Percentiles rank a stretch among this genome's conserved stretches.
These are phyloP conservation scores for Syngnathus acus DNA, from an alignment of 2,797 vertebrate genomes.

Conservation along the genomic window DNA sequence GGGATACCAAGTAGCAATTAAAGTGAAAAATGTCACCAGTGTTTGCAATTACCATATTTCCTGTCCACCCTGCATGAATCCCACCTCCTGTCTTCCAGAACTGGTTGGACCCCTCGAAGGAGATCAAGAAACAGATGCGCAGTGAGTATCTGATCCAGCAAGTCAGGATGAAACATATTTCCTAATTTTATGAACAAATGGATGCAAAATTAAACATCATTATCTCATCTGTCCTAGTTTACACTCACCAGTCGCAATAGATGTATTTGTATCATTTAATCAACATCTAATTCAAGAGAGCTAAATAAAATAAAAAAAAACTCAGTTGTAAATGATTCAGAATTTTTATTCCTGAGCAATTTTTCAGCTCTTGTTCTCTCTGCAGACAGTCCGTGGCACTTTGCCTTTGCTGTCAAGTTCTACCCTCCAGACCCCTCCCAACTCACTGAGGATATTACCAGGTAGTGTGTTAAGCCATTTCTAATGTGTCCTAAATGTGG, in stretches of 20 bases:
- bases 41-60: conserved; percentile 29
- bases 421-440: conserved; percentile 95
- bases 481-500: conserved; percentile 15
- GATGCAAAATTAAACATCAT: not conserved
- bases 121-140: conserved; percentile 98
- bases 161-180: conserved; percentile 18
- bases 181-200: conserved; percentile 7
- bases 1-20: conserved; percentile 46
- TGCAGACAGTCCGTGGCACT: conserved; percentile 85
- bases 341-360: not conserved
- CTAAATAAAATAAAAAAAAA: too few relatives aligned
- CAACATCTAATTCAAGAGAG: too few relatives aligned
- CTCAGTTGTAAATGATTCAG: too few relatives aligned
- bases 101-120: conserved; percentile 97
- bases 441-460: conserved; percentile 95
- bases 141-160: conserved; percentile 75
- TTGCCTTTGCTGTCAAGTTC: conserved; percentile 94
- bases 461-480: conserved; percentile 59
- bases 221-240: not conserved
- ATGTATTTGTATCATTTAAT: not conserved
- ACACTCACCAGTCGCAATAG: not conserved
- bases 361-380: conserved; percentile 25
- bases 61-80: conserved; percentile 36
- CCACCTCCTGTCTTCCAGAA: conserved; percentile 78
- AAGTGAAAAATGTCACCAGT: conserved; percentile 36